These are phyloP conservation scores for Porphyrio hochstetteri DNA, from an alignment of 2,113 vertebrate genomes.

Conservation along the genomic window DNA sequence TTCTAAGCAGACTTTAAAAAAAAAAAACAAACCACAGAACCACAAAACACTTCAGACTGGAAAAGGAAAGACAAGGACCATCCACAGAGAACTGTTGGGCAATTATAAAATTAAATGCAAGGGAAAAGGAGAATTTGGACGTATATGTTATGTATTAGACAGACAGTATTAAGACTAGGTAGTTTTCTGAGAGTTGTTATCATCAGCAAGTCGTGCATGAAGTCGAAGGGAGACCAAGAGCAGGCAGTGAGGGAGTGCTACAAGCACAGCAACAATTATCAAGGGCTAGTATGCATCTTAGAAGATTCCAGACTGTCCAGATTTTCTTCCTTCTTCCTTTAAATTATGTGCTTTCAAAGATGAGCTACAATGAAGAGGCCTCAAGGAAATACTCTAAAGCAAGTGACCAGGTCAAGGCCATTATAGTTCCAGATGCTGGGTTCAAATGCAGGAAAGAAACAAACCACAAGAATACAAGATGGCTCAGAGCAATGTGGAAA, in stretches of 20 bases:
- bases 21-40: background rate
- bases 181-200: background rate
- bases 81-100: background rate
- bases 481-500: background rate
- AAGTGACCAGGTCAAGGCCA: background rate
- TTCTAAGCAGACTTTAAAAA: background rate
- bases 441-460: background rate
- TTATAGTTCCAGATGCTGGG: background rate
- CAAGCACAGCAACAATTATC: background rate
- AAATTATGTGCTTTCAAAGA: background rate
- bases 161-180: background rate
- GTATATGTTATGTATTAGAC: background rate
- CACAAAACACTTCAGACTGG: background rate
- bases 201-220: background rate
- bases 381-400: background rate
- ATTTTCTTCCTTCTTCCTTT: background rate
- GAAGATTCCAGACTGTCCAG: background rate
- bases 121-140: background rate
- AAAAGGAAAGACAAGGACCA: background rate
- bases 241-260: background rate
- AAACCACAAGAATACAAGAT: background rate
- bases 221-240: background rate
- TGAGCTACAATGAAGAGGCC: background rate
- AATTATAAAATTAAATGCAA: background rate
- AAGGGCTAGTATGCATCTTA: background rate